Base-by-base conservation (phyloP, 2,888 invertebrate species). In the Ligdia adustata region DNA sequence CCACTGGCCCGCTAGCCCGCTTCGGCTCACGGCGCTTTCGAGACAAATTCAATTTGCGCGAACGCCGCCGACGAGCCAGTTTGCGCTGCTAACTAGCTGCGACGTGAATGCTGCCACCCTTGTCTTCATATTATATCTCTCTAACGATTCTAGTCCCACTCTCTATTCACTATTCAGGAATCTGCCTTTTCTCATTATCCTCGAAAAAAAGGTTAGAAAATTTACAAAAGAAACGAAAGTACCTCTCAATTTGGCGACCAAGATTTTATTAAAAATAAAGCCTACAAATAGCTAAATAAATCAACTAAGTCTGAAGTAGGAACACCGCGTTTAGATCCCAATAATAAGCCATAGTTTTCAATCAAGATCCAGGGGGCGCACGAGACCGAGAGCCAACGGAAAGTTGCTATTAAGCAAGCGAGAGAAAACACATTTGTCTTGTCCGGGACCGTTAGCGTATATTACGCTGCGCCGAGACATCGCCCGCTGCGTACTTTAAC, bases 391-490 rank as follows among this genome's bases (percentile, higher is more conserved):
- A 64, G 67, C 66, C 62, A 66, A 62, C 66, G 61, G 65, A 70
- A 70, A 72, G 72, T 73, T 72, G 75, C 76, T 83, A 84, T 83
- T 84, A 60, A 84, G 83, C 78, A 71, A 79, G 75, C 79, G 78
- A 83, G 84, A 82, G 87, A 86, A 89, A 87, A 84, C 86, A 88
- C 90, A 90, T 90, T 90, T 88, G 85, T 89, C 90, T 90, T 89
- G 87, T 86, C 86, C 78, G 75, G 74, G 77, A 75, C 82, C 85
- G 88, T 89, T 88, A 89, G 80, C 88, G 89, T 88, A 89, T 89
- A 90, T 88, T 87, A 86, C 83, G 69, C 62, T 59, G 72, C 67
- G 73, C 75, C 66, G 79, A 78, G 82, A 81, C 83, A 75, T 78
- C 80, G 75, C 83, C 80, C 72, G 82, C 82, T 82, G 83, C 68